Evolutionary conservation across 2,888 invertebrate species (phyloP).

Genomic region (Xanthorhoe spadicearia): DNA sequence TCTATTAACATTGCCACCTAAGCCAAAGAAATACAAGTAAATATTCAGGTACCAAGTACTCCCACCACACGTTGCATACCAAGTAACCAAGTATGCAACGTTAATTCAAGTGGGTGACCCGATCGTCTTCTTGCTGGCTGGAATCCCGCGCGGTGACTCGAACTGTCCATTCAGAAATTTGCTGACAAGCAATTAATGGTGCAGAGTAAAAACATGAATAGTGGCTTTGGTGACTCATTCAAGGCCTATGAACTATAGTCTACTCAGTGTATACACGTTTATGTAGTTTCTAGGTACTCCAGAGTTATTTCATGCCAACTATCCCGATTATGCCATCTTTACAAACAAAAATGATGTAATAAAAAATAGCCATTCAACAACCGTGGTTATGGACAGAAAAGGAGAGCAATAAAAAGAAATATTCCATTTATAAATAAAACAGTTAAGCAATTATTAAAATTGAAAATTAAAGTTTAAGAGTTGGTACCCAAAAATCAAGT

Average conservation of each 20-base stretch:
- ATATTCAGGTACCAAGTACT: background rate
- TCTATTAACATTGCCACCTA: background rate
- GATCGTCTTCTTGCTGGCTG: slow-evolving; percentile 67
- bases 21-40: background rate
- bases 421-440: no score
- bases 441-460: no score
- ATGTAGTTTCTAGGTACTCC: background rate
- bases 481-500: no score
- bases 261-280: background rate
- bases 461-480: no score
- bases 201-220: slow-evolving; percentile 33
- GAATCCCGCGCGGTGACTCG: slow-evolving; percentile 66
- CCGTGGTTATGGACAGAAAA: no score
- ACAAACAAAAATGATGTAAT: no score
- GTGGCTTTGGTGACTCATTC: background rate
- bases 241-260: background rate
- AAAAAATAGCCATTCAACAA: no score
- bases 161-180: slow-evolving; percentile 77
- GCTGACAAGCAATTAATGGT: slow-evolving; percentile 79
- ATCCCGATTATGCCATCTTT: no score
- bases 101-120: slow-evolving; percentile 63
- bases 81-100: slow-evolving; percentile 33
- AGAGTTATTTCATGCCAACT: no score
- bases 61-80: no score
- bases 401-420: no score